Evolutionary conservation across 1,140 invertebrate species (phyloP).

Genomic region (Trachymyrmex cornetzi): DNA sequence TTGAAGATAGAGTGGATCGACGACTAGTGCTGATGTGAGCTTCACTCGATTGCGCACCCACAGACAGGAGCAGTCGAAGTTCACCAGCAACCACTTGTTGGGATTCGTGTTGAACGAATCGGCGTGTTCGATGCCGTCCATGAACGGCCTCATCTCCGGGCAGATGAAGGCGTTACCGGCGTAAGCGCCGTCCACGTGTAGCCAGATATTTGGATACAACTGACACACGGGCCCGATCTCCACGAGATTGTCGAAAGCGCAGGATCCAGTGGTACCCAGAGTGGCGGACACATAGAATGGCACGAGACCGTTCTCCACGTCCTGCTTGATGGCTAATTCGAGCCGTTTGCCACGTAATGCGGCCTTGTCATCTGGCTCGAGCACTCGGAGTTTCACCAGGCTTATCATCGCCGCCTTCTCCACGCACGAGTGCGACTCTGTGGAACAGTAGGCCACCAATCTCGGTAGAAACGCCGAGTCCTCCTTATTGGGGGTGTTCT

Average conservation of each 20-base stretch:
- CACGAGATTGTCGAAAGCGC: conserved; percentile 93
- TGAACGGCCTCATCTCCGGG: conserved; percentile 92
- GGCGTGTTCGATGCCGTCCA: conserved; percentile 93
- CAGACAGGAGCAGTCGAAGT: conserved; percentile 96
- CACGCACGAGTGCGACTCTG: conserved; percentile 96
- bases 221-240: conserved; percentile 94
- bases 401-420: conserved; percentile 98
- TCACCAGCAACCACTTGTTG: conserved; percentile 96
- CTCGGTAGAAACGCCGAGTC: conserved; percentile 93
- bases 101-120: conserved; percentile 97
- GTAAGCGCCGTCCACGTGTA: conserved; percentile 94
- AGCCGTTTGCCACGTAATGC: conserved; percentile 92
- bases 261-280: conserved; percentile 93
- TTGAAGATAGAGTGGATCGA: conserved; percentile 97
- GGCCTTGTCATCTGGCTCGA: conserved; percentile 95
- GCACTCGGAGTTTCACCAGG: conserved; percentile 94
- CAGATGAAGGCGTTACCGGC: conserved; percentile 95
- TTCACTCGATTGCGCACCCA: conserved; percentile 96
- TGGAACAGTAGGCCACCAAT: conserved; percentile 93
- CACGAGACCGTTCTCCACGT: conserved; percentile 92
- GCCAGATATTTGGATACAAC: conserved; percentile 89
- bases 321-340: conserved; percentile 91
- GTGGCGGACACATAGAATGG: conserved; percentile 95
- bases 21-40: conserved; percentile 97
- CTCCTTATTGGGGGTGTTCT: conserved; percentile 83